A percentile compares a stretch with the other conserved stretches of the same genome.
Conservation (phyloP, 2,797 vertebrate genomes). For the Chromobotia macracanthus region DNA sequence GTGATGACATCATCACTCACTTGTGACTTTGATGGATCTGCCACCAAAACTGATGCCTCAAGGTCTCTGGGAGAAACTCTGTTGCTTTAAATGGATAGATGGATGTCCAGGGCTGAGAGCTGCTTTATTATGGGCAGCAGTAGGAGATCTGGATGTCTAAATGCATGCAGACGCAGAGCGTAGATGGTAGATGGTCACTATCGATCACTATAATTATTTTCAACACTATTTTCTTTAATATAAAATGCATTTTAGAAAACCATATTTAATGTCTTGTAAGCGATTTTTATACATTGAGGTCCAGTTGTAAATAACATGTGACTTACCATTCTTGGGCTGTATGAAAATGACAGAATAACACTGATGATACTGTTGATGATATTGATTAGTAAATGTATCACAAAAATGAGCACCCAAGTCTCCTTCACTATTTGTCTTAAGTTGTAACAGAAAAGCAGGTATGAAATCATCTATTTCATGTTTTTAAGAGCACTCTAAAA, state of each 20-base stretch:
- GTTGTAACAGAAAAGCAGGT: too few relatives aligned
- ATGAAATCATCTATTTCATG: too few relatives aligned
- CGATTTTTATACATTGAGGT: background rate
- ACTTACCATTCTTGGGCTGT: background rate
- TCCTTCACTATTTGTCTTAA: too few relatives aligned
- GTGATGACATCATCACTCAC: slow-evolving; percentile 77
- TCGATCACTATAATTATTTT: too few relatives aligned
- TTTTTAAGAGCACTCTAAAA: too few relatives aligned
- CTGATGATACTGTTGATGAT: too few relatives aligned
- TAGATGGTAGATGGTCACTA: slow-evolving; percentile 23
- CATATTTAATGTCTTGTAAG: background rate
- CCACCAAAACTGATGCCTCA: slow-evolving; percentile 62
- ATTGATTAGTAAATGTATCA: too few relatives aligned
- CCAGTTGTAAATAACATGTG: too few relatives aligned
- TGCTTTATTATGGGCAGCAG: slow-evolving; percentile 30
- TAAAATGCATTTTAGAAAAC: background rate
- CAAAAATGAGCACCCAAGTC: too few relatives aligned
- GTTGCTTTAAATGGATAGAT: slow-evolving; percentile 66
- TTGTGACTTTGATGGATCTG: slow-evolving; percentile 72
- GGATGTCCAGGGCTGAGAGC: slow-evolving; percentile 11
- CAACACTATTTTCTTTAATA: background rate
- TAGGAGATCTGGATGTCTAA: background rate
- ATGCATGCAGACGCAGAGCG: background rate
- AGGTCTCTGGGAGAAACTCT: slow-evolving; percentile 72
- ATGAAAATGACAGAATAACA: too few relatives aligned